Evolutionary conservation across 1,140 invertebrate genomes (phyloP), one percentile per base, ranked within the genome.

Genomic region (Pararge aegeria): DNA sequence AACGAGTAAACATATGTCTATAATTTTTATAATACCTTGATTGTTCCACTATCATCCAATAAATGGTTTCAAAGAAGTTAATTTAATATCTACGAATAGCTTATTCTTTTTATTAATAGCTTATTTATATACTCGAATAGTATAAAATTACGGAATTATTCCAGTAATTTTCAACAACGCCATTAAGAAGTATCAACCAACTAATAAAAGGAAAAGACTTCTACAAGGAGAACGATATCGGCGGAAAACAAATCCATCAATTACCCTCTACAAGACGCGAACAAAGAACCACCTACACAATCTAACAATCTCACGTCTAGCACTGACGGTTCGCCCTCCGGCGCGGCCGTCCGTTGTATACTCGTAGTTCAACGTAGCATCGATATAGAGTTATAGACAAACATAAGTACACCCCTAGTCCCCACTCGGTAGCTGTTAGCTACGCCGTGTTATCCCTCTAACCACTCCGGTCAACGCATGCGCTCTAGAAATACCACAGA

Each of bases 401-500:
- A 61, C 60, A 65, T 55, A 58, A 61, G 55, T 61, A 64, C 64
- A 66, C 7, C 61, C 61, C 66, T 59, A 54, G 55, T 63, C 29
- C 59, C 58, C 58, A 66, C 67, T 65, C 44, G 57, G 70, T 64
- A 62, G 58, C 63, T 54, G 61, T 62, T 65, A 66, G 67, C 67
- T 66, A 66, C 59, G 68, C 55, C 63, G 65, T 62, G 64, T 66
- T 70, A 54, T 66, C 64, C 70, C 44, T 49, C 66, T 70, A 71
- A 68, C 68, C 68, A 71, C 73, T 69, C 64, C 60, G 62, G 64
- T 63, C 58, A 58, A 53, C 73, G 78, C 78, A 69, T 70, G 78
- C 75, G 78, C 61, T 2, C 2, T 66, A 38, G 18, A 5, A 27
- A 3, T 5, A 4, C 12, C 55, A 62, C 19, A 77, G 73, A 75